Evolutionary conservation across 2,797 vertebrate species (phyloP), one percentile per base, ranked within the genome.

Genomic region (Discoglossus pictus): DNA sequence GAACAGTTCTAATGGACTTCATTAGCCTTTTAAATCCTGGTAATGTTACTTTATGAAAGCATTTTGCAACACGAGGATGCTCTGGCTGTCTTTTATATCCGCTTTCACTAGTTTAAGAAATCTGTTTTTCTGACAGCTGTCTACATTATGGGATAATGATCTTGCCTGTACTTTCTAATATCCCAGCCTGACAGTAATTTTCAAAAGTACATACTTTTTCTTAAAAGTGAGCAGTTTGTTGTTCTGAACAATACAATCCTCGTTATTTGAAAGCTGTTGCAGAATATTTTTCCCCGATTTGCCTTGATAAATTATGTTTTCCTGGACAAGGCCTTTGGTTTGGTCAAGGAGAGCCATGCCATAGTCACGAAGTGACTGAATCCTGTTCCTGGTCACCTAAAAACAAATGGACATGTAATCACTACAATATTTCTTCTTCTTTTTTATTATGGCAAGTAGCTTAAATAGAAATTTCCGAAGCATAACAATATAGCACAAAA

Each of bases 221-320:
- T 83, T 88, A 73, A 90, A 89, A 60, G 83, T 87, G 60, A 94
- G 78, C 71, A 94, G 78, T 74, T 83, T 86, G 65, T 95, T 97
- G 82, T 93, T 93, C 24, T 88, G 87, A 56, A 96, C 70, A 15
- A 90, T 13, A 31, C 92, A 95, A 46, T 87, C 86, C 40, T 90
- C 82, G 65, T 89, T 90, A 69, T 78, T 87, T 6, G 88, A 79
- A 35, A 89, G 73, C 36, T 88, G 83, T 68, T 90, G 87, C 34
- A 95, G 83, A 65, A 93, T 85, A 7, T 83, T 80, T 76, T 92
- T 96, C 47, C 84, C 86, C 74, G 84, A 84, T 67, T 88, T 89
- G 18, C 93, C 92, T 79, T 96, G 93, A 82, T 92, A 98, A 79
- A 96, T 85, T 52, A 92, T 72, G 68, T 96, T 98, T 79, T 96